Conservation (phyloP, 2,797 vertebrate genomes). For the Eospalax fontanierii region DNA sequence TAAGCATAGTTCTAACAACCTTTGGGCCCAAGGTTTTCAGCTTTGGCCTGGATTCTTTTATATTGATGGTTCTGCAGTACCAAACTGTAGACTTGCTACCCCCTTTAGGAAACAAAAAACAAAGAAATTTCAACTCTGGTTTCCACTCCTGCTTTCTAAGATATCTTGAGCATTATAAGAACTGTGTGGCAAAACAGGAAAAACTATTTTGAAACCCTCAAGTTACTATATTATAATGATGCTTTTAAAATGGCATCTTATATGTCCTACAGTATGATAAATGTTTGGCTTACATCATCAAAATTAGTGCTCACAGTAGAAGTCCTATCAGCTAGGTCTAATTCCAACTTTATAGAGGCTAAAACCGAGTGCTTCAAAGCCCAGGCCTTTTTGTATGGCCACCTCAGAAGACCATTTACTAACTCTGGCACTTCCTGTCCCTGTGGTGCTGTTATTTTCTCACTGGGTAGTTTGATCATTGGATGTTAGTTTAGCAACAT, state of each 20-base stretch:
- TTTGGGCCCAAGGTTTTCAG: not conserved
- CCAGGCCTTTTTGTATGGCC: not conserved
- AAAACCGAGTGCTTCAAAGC: not conserved
- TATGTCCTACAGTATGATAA: not conserved
- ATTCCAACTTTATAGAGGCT: constrained; percentile 10
- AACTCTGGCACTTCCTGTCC: not conserved
- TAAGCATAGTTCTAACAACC: not conserved
- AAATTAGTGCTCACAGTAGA: not conserved
- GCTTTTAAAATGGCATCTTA: not conserved
- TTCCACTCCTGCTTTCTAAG: no score
- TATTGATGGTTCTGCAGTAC: not conserved
- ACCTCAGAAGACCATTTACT: constrained; percentile 16
- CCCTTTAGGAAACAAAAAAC: constrained; percentile 11
- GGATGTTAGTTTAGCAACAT: not conserved
- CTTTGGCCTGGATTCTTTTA: not conserved
- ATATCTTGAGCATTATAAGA: not conserved
- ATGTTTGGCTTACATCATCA: not conserved
- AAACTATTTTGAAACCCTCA: constrained; percentile 17
- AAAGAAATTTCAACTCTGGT: not conserved
- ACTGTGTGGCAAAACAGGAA: not conserved
- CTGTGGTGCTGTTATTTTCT: constrained; percentile 5
- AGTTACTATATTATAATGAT: not conserved
- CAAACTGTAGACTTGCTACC: not conserved
- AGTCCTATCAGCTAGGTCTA: not conserved
- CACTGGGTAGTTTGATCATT: constrained; percentile 3